Base-by-base conservation (phyloP, 2,888 invertebrate species). In the Cerastoderma edule region DNA sequence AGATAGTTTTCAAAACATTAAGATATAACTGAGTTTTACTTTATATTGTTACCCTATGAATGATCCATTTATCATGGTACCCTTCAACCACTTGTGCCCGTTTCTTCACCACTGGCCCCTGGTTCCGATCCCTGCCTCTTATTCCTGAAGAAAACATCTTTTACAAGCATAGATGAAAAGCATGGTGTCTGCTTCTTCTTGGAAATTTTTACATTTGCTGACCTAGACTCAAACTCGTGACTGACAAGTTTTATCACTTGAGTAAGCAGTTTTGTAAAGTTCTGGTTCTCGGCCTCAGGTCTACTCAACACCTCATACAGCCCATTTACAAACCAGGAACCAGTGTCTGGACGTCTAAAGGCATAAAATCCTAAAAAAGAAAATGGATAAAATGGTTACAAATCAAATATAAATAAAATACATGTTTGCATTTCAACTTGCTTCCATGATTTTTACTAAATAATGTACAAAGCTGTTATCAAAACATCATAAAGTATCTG, bases 171-270 rank as follows among this genome's bases (percentile, higher is more conserved):
- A n/a, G 83, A 83, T 48, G 80, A 80, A 22, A 84, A 80, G 67
- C 85, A 85, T 27, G 86, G 84, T 10, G 81, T 85, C 67, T 86
- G 87, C 70, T 87, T 85, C 75, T 86, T 87, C 8, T 64, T 73
- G 19, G 85, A 75, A 50, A 75, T 78, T 50, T 63, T 67, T 22
- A 65, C 22, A 65, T 82, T 75, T 3, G 33, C 54, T 24, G 82
- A 77, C 10, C 54, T 70, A 0, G 86, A 85, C 54, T 83, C 68
- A 53, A 75, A 84, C 32, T 83, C 64, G 16, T 80, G 70, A 22
- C 79, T 72, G 22, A 87, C 84, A 6, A 64, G 57, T 70, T 77
- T 73, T n/a, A 80, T 72, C 27, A 86, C 85, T 13, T 63, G 56
- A 1, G 86, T 85, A 48, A 87, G 69, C 28, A 84, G 75, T 66